Percentiles rank a stretch among this genome's conserved stretches.
Conservation (phyloP, 2,797 vertebrate species). For the Sebastolobus altivelis region DNA sequence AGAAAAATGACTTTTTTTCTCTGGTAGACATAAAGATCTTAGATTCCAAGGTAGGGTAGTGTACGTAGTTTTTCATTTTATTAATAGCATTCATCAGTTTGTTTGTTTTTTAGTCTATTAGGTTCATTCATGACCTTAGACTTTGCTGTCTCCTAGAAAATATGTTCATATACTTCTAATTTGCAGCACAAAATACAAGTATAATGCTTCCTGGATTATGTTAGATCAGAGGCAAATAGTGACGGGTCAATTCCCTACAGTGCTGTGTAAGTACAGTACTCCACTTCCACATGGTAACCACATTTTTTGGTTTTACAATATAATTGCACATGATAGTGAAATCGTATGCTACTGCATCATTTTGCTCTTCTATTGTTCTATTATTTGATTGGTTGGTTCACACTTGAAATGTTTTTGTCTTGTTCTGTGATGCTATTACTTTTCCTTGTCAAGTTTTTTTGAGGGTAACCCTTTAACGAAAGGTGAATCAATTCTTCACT, state of each 20-base stretch:
- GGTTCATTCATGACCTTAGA: background rate
- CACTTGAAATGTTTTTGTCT: background rate
- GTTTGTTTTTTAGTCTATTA: no score
- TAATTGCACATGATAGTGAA: background rate
- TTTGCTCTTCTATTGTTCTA: background rate
- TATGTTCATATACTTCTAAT: background rate
- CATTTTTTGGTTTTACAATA: background rate
- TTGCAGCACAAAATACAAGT: background rate
- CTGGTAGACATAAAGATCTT: background rate
- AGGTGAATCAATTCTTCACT: conserved; percentile 11
- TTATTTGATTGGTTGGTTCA: background rate
- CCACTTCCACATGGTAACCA: background rate
- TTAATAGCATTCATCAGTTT: background rate
- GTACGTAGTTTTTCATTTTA: background rate
- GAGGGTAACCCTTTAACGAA: background rate
- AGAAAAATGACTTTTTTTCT: background rate
- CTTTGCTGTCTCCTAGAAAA: background rate
- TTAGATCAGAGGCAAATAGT: background rate
- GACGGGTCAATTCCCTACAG: background rate
- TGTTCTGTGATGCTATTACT: background rate
- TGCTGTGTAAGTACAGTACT: background rate
- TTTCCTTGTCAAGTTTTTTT: background rate
- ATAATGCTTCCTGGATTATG: background rate
- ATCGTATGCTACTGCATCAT: background rate
- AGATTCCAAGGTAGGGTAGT: background rate